A percentile compares a stretch with the other conserved stretches of the same genome.
Evolutionary conservation across 2,113 vertebrate species (phyloP).

Genomic region (Tonatia bakeri): DNA sequence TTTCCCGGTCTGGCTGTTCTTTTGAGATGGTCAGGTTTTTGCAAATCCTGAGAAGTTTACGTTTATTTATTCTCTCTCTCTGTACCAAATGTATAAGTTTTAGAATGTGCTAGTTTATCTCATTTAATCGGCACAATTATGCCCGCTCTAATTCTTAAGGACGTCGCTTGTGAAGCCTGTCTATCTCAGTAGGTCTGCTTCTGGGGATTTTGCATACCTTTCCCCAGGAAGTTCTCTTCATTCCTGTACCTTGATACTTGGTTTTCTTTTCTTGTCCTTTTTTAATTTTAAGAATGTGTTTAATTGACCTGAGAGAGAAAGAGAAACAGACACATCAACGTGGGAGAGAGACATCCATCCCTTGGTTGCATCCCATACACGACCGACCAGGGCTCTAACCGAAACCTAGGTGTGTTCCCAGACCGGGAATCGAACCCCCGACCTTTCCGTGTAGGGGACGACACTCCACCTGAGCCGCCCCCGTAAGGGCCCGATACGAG

Average conservation of each 20-base stretch:
- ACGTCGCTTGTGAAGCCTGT: fast-evolving
- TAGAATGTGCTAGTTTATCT: not conserved
- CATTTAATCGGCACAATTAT: fast-evolving
- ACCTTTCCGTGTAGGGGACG: too few relatives aligned
- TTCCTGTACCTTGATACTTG: fast-evolving
- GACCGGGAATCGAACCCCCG: too few relatives aligned
- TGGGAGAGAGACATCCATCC: too few relatives aligned
- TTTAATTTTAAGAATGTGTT: too few relatives aligned
- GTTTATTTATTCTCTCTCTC: not conserved
- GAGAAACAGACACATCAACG: too few relatives aligned
- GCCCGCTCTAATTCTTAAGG: fast-evolving
- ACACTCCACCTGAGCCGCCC: too few relatives aligned
- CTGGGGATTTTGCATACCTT: not conserved
- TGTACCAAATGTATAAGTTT: not conserved
- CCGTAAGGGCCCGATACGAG: not conserved
- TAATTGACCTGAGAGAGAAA: too few relatives aligned
- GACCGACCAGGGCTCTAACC: too few relatives aligned
- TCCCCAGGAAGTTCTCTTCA: not conserved
- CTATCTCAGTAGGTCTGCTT: too few relatives aligned
- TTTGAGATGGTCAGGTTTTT: not conserved
- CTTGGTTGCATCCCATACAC: too few relatives aligned
- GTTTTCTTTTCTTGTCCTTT: too few relatives aligned
- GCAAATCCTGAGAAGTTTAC: not conserved
- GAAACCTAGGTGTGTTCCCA: too few relatives aligned
- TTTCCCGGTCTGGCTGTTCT: not conserved